phyloP scores from a whole-genome alignment of 2,113 vertebrate species.

The Tragelaphus imberbis region DNA sequence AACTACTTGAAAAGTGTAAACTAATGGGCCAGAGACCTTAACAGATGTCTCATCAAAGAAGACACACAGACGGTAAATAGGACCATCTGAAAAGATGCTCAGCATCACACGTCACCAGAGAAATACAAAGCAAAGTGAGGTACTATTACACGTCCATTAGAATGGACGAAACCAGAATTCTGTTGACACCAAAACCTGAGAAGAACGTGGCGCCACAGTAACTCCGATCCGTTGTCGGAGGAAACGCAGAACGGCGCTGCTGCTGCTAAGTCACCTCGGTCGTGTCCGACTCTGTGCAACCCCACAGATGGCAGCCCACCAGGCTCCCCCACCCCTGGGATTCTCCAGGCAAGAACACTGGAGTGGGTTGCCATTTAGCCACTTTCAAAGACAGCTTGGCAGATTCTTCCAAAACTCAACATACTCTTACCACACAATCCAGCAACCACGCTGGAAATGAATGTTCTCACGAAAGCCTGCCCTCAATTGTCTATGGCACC shows the following conservation, averaged over 20 bases:
- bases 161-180: not conserved
- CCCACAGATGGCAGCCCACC: too few relatives aligned
- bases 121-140: not conserved
- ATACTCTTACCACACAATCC: not conserved
- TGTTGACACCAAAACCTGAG: not conserved
- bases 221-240: not conserved
- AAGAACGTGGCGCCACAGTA: rapidly evolving
- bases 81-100: not conserved
- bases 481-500: not conserved
- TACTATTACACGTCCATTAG: too few relatives aligned
- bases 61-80: not conserved
- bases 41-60: not conserved
- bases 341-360: too few relatives aligned
- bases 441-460: not conserved
- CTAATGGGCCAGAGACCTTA: not conserved
- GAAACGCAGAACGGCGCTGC: rapidly evolving
- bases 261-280: too few relatives aligned
- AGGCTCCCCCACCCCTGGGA: too few relatives aligned
- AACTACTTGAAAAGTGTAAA: not conserved
- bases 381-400: not conserved
- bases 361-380: too few relatives aligned
- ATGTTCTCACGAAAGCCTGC: not conserved
- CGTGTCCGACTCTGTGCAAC: too few relatives aligned
- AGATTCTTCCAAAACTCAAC: not conserved
- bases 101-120: not conserved